These are phyloP conservation scores for Orchesella flavescens DNA, from an alignment of 2,888 invertebrate genomes.

Conservation along the genomic window DNA sequence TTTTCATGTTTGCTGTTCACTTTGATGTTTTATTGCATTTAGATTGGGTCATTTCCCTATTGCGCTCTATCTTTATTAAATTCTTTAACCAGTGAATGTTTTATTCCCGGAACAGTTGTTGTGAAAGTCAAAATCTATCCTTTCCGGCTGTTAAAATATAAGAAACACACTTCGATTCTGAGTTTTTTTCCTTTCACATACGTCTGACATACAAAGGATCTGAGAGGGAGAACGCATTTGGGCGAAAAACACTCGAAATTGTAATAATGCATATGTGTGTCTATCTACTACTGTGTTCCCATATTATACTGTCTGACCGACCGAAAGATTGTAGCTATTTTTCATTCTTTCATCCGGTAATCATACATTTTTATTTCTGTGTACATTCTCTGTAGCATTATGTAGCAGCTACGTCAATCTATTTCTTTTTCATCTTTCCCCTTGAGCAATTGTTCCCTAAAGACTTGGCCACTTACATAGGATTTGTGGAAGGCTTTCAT, in stretches of 20 bases:
- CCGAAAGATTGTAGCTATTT: slow-evolving; percentile 11
- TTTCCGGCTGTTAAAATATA: not conserved
- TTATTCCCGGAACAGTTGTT: slow-evolving; percentile 41
- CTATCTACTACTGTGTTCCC: not conserved
- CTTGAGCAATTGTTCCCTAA: slow-evolving; percentile 50
- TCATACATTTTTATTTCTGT: not conserved
- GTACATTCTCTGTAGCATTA: not conserved
- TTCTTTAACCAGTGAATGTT: not conserved
- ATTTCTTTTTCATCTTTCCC: slow-evolving; percentile 15
- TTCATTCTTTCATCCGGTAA: slow-evolving; percentile 40
- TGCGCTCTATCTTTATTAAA: slow-evolving; percentile 17
- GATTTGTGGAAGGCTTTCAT: slow-evolving; percentile 48
- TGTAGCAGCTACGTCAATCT: not conserved
- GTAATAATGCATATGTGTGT: not conserved
- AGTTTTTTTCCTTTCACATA: slow-evolving; percentile 5
- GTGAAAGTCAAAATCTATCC: not conserved
- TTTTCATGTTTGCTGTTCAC: slow-evolving; percentile 26
- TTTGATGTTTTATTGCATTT: slow-evolving; percentile 55
- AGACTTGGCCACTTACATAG: slow-evolving; percentile 54
- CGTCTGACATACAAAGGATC: not conserved
- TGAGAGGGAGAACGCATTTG: not conserved
- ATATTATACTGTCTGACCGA: slow-evolving; percentile 7
- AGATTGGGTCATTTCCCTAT: slow-evolving; percentile 50
- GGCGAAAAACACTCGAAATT: not conserved
- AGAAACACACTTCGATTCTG: not conserved